Evolutionary conservation across 2,888 invertebrate species (phyloP).

Genomic region (Drosophila meridionalis): DNA sequence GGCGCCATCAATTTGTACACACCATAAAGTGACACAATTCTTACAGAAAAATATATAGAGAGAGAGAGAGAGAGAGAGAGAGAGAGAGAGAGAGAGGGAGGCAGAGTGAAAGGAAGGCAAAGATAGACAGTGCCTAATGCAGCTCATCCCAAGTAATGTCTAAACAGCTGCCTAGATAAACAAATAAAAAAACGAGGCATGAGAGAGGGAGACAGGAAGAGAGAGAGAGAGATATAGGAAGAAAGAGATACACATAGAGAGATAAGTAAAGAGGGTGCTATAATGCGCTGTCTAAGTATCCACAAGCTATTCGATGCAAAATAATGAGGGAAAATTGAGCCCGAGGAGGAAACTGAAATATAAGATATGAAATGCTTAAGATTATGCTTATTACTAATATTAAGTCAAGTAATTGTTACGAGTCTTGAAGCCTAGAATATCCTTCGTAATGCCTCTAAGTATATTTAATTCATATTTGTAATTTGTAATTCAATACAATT

Average conservation of each 20-base stretch:
- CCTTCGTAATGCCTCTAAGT: no score
- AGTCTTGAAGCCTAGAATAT: no score
- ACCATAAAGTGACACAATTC: constrained; percentile 16
- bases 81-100: neutral
- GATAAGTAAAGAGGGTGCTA: neutral
- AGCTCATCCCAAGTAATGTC: neutral
- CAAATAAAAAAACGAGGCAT: neutral
- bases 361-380: no score
- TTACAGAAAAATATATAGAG: neutral
- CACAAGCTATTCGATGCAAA: neutral
- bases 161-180: constrained; percentile 21
- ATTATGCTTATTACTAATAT: neutral
- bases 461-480: no score
- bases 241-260: neutral
- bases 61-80: neutral
- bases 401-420: neutral
- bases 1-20: constrained; percentile 54
- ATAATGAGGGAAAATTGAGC: neutral
- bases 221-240: neutral
- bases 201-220: neutral
- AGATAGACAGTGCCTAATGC: neutral
- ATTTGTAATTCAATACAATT: no score
- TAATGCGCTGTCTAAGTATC: neutral
- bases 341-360: neutral
- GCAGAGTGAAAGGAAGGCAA: neutral